phyloP scores from a whole-genome alignment of 2,113 vertebrate genomes.

The Rhea pennata region DNA sequence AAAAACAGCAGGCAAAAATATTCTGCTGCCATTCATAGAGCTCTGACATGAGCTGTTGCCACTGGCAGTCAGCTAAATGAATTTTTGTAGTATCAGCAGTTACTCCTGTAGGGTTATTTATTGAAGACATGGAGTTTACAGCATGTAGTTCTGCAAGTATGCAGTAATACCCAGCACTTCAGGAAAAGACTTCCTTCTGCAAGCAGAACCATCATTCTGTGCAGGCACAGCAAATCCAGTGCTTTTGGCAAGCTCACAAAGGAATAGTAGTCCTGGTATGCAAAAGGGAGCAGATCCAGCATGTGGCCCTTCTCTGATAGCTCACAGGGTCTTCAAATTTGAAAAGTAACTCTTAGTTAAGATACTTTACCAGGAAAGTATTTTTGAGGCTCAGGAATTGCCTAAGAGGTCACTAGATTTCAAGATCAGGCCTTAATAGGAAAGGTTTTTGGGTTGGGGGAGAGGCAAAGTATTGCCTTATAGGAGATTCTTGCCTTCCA shows the following conservation, averaged over 20 bases:
- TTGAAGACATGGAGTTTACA: not conserved
- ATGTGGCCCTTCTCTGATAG: not conserved
- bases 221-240: fast-evolving
- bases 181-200: fast-evolving
- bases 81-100: not conserved
- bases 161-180: not conserved
- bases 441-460: not conserved
- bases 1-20: not conserved
- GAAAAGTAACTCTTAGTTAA: not conserved
- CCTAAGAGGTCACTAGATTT: not conserved
- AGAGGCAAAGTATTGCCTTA: not conserved
- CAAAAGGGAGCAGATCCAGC: not conserved
- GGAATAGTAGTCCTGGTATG: not conserved
- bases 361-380: not conserved
- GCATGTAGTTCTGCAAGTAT: not conserved
- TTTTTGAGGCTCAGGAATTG: not conserved
- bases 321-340: not conserved
- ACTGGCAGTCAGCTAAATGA: not conserved
- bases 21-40: not conserved
- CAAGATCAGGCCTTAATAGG: not conserved
- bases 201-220: not conserved
- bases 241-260: not conserved
- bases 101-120: not conserved
- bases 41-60: not conserved
- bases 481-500: not conserved